Base-by-base conservation (phyloP, 53 echinoderm and acorn worm genomes). In the Mesocentrotus franciscanus region DNA sequence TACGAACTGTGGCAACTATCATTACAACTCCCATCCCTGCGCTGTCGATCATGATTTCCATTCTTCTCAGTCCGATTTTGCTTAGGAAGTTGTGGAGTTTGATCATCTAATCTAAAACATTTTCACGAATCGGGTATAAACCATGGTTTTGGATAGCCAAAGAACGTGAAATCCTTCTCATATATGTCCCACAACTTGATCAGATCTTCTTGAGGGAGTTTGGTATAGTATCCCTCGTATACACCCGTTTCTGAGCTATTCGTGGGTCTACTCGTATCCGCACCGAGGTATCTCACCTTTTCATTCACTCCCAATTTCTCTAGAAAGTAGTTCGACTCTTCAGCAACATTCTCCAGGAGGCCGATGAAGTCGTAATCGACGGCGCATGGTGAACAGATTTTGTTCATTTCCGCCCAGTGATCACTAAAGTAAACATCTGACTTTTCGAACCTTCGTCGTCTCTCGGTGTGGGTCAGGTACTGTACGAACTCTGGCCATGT, bases 401-500 rank as follows among this genome's bases (percentile, higher is more conserved):
- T 94, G 84, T 96, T 93, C 24, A 97, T 97, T 62, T 96, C 96
- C 87, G 96, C 95, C 99, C 99, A 99, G 91, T 83, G 84, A 76
- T 99, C 98, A 60, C 97, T 97, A 92, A 97, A 97, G 90, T 96
- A 97, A 42, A 81, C 8, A 18, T 81, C 81, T 11, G 16, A 17
- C 39, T 39, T 81, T 81, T 81, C 81, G 42, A 81, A 81, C 22
- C 20, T 81, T 39, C 81, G 36, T 4, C 91, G 91, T 60, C 96
- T 95, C 66, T 61, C 68, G 11, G 96, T 96, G 70, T 98, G 97
- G 16, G 97, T 97, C 62, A 99, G 71, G 83, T 97, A 99, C 58
- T 92, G 94, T n/a, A 96, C 90, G 94, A 97, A 99, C 92, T 99
- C 99, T 15, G 85, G 56, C 98, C 98, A 98, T 12, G 97, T 97